phyloP scores from a whole-genome alignment of 2,113 vertebrate genomes.

The Dascyllus trimaculatus region DNA sequence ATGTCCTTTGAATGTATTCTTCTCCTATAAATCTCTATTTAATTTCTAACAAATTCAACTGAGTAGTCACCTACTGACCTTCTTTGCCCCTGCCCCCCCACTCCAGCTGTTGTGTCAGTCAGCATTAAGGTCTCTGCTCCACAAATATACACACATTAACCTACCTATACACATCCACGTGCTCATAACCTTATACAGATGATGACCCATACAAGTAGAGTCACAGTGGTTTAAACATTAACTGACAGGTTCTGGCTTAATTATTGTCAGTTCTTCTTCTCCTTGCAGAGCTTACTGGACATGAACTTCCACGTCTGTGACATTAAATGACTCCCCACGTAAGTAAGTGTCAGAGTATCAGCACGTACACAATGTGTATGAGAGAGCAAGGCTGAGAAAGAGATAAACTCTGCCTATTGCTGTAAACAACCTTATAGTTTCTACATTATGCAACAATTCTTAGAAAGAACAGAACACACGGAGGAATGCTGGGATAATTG shows the following conservation, averaged over 20 bases:
- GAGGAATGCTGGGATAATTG: background rate
- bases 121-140: background rate
- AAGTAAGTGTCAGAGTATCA: constrained; percentile 9
- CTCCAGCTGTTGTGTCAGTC: constrained; percentile 57
- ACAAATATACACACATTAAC: constrained; percentile 19
- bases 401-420: background rate
- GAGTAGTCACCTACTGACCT: constrained; percentile 6
- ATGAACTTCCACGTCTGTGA: background rate
- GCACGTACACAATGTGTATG: background rate
- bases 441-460: background rate
- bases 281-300: background rate
- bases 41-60: background rate
- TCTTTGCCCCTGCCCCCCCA: constrained; percentile 25
- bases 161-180: background rate
- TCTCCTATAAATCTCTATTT: background rate
- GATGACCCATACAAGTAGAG: background rate
- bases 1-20: too few species aligned
- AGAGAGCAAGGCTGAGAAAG: constrained; percentile 5
- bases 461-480: background rate
- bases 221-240: constrained; percentile 19
- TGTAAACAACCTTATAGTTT: background rate
- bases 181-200: background rate
- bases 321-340: constrained; percentile 7
- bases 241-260: constrained; percentile 1
- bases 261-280: background rate